Percentiles rank a stretch among this genome's conserved stretches.
Conservation (phyloP, 2,888 invertebrate species). For the Trissolcus brochymenae region DNA sequence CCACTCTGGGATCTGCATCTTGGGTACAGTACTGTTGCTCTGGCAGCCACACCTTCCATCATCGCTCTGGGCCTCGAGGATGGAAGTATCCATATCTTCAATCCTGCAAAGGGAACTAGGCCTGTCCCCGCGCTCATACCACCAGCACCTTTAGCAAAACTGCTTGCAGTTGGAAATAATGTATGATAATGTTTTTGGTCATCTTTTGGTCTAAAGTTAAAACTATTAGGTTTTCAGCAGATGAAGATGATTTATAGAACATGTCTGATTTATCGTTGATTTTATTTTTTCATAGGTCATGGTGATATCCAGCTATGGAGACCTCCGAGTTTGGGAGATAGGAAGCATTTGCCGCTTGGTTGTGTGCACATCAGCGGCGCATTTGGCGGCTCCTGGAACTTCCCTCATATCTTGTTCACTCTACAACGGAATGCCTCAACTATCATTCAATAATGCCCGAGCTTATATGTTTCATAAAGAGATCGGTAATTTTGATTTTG, state of each 20-base stretch:
- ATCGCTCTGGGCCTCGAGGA: slow-evolving; percentile 72
- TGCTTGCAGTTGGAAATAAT: slow-evolving; percentile 72
- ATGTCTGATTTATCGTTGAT: background rate
- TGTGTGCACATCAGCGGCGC: slow-evolving; percentile 72
- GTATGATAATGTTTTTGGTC: slow-evolving; percentile 61
- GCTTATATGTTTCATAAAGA: slow-evolving; percentile 89
- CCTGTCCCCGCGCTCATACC: slow-evolving; percentile 72
- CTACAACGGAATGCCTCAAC: slow-evolving; percentile 87
- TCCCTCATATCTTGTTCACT: slow-evolving; percentile 71
- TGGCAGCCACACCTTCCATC: slow-evolving; percentile 73
- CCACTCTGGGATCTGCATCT: slow-evolving; percentile 73
- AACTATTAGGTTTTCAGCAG: background rate
- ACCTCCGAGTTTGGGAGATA: slow-evolving; percentile 75
- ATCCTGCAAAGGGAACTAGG: slow-evolving; percentile 71
- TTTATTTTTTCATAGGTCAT: slow-evolving; percentile 66
- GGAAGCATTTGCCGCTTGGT: slow-evolving; percentile 69
- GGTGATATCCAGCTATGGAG: slow-evolving; percentile 74
- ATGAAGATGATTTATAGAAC: background rate
- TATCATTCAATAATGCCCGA: slow-evolving; percentile 90
- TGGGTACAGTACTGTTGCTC: slow-evolving; percentile 71
- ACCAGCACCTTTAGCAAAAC: slow-evolving; percentile 72
- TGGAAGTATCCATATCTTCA: slow-evolving; percentile 69
- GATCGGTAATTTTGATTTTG: slow-evolving; percentile 80
- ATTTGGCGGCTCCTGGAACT: slow-evolving; percentile 70
- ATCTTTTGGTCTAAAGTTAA: too few relatives aligned